Base-by-base conservation (phyloP, 92 coral and sea anemone species). In the Zoanthus sansibaricus region DNA sequence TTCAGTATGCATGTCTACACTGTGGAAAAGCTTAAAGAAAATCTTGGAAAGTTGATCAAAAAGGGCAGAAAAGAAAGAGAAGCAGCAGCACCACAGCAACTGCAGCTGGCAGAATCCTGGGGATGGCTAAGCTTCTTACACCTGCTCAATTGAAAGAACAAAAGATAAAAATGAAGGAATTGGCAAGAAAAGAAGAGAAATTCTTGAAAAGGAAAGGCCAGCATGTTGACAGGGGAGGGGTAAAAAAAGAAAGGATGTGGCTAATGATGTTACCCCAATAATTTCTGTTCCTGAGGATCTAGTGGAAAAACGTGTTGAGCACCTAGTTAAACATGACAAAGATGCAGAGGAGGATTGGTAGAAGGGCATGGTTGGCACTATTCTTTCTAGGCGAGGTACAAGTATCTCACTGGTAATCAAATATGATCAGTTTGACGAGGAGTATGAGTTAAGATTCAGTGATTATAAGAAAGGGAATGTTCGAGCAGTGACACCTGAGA, bases 131-230 rank as follows among this genome's bases (percentile, higher is more conserved):
- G 83, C 30, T 77, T 2, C 21, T 13, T 7, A 58, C 71, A 56
- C 31, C 83, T n/a, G 15, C 1, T 8, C 69, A 77, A 48, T 52
- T 77, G 49, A 3, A 13, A 14, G 51, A 77, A 31, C 83, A 77
- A 7, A 77, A 77, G 3, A 9, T 0, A 11, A 77, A 77, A 58
- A 30, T 56, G 70, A 77, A 77, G 18, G 83, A 33, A 16, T 9
- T 76, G 80, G 80, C 14, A 20, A 74, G 78, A 14, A 74, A 52
- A 48, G 80, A 77, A 77, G 82, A 58, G 56, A 77, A 56, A 33
- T 77, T 54, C 8, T 25, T 25, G 82, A 77, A 77, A 21, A 31
- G 71, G 51, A 77, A 77, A 77, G 71, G 71, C 12, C 3, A 58
- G 25, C 51, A 56, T 10, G 83, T 25, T 10, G n/a, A 17, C 70